Base-by-base conservation (phyloP, 1,140 invertebrate species). In the Agrilus planipennis region DNA sequence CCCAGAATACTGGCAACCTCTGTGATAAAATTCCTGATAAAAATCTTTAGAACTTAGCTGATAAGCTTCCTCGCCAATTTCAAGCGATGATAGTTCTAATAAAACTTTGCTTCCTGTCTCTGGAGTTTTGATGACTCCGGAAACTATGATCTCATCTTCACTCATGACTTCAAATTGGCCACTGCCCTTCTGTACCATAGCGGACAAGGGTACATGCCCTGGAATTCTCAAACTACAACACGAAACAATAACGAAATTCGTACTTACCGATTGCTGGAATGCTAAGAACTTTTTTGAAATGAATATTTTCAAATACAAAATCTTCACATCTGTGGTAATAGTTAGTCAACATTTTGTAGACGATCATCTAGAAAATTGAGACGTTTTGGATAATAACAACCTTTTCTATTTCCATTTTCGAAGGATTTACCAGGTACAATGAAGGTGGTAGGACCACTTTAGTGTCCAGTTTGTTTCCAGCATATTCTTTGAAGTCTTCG, bases 11-110 rank as follows among this genome's bases (percentile, higher is more conserved):
- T 94, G 80, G 57, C 96, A 94, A 0, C 92, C 92, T 53, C 91
- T 72, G 3, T 95, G 71, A 53, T 79, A 71, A 2, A 97, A 65
- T 63, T 96, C 91, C 56, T 91, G 93, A 61, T 98, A 97, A 37
- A 96, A 72, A 58, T 96, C 92, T 36, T 76, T 77, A 0, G 65
- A 67, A 0, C 68, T 68, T 36, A 79, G 43, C 20, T 52, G 19
- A 7, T 68, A 49, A 49, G 64, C 41, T 43, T 70, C 60, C 45
- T 70, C 62, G 2, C 49, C 58, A 4, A 59, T 44, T 42, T 72
- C 64, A 5, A 71, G 48, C 11, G 43, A 37, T 57, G 46, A 17
- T 55, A 44, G 12, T 52, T 61, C n/a, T 61, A 46, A 16, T 43
- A 52, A 50, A 58, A 63, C 63, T 42, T 57, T 63, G 40, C 66